phyloP scores from a whole-genome alignment of 2,113 vertebrate species.

The Albula goreensis region DNA sequence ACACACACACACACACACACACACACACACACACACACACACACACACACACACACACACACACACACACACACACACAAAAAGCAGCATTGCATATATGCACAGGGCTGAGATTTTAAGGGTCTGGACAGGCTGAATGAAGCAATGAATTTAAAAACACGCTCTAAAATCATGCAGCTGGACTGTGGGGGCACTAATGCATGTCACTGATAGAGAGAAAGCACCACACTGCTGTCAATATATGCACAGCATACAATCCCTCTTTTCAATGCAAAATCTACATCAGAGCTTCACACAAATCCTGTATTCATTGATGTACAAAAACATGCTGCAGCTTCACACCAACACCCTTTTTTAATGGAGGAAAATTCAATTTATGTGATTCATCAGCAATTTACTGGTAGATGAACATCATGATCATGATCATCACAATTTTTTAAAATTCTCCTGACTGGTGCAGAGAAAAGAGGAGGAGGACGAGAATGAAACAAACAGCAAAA shows the following conservation, averaged over 20 bases:
- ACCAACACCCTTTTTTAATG: not conserved
- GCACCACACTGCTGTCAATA: not conserved
- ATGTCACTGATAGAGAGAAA: not conserved
- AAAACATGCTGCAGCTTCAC: not conserved
- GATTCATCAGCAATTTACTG: too few relatives aligned
- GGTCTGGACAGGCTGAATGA: not conserved
- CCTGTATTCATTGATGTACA: not conserved
- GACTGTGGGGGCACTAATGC: conserved; percentile 11
- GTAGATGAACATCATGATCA: too few relatives aligned
- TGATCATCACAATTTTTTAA: too few relatives aligned
- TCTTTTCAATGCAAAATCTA: not conserved
- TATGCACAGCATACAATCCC: not conserved
- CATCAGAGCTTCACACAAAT: not conserved
- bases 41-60: conserved; percentile 15
- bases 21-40: conserved; percentile 1
- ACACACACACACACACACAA: not conserved
- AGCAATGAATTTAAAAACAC: not conserved
- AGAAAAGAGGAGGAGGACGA: too few relatives aligned
- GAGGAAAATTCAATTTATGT: too few relatives aligned
- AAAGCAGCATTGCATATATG: too few relatives aligned
- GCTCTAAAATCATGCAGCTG: not conserved
- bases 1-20: not conserved
- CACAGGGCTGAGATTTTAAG: not conserved
- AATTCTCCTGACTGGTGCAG: too few relatives aligned
- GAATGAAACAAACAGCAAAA: too few relatives aligned